These are phyloP conservation scores for Theretra japonica DNA, from an alignment of 2,888 invertebrate species.

Conservation along the genomic window DNA sequence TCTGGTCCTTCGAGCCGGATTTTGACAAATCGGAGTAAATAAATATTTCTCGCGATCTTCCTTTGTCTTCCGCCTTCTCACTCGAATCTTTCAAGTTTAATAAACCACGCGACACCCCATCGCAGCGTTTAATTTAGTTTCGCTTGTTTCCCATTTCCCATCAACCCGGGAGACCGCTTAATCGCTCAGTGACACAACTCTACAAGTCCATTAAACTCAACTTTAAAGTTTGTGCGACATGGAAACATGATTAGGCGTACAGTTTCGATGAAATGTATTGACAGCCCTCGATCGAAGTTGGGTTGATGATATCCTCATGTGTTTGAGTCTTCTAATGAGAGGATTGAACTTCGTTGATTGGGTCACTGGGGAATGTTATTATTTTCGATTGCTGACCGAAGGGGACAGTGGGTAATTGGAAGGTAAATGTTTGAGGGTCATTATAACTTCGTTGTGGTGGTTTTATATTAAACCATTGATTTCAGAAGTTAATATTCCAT, in stretches of 20 bases:
- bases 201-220: slow-evolving; percentile 58
- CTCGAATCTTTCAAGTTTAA: slow-evolving; percentile 11
- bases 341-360: not conserved
- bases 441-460: too few relatives aligned
- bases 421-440: too few relatives aligned
- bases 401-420: too few relatives aligned
- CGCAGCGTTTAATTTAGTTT: slow-evolving; percentile 52
- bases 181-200: slow-evolving; percentile 54
- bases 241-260: slow-evolving; percentile 49
- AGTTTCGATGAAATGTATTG: slow-evolving; percentile 42
- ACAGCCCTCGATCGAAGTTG: slow-evolving; percentile 31
- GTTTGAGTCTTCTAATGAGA: not conserved
- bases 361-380: not conserved
- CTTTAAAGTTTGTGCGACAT: slow-evolving; percentile 57
- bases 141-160: slow-evolving; percentile 44
- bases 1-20: slow-evolving; percentile 6
- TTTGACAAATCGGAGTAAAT: not conserved
- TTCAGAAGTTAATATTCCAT: too few relatives aligned
- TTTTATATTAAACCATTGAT: too few relatives aligned
- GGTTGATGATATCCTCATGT: not conserved
- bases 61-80: not conserved
- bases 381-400: too few relatives aligned
- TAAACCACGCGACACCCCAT: slow-evolving; percentile 41
- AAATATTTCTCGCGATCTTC: not conserved
- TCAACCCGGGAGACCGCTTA: slow-evolving; percentile 51